Base-by-base conservation (phyloP, 1,140 invertebrate genomes). In the Rhyacophila brunnea region DNA sequence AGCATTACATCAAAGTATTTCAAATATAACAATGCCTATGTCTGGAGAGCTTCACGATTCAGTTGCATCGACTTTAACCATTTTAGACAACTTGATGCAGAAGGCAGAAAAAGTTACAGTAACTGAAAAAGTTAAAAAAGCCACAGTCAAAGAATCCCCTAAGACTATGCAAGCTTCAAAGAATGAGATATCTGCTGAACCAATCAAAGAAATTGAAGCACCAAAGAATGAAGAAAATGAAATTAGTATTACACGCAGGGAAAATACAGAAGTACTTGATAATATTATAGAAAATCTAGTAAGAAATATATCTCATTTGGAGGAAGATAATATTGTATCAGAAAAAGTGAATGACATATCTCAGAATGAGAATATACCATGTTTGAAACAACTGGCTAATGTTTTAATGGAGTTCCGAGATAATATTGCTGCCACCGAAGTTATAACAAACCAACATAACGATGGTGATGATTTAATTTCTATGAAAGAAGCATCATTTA, bases 401-500 rank as follows among this genome's bases (percentile, higher is more conserved):
- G 68, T 70, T 10, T 63, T 79, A 28, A 57, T 68, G 4, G 71
- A 79, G 54, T 58, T 80, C n/a, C 69, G 63, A 42, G 60, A 67
- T n/a, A 72, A 71, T 1, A 69, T 78, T 10, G 72, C 70, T 36
- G 59, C 56, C 28, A 18, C 47, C n/a, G 46, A 62, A 35, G 14
- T 47, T 35, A 28, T 18, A 11, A 42, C 53, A 28, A 11, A 20
- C 2, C 54, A 61, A 35, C n/a, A 51, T 14, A 14, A 32, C 7
- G 55, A 73, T 58, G 63, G 36, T n/a, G 55, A 73, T 58, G 63
- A 71, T 52, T 38, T 71, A 28, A 70, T 64, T 45, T 70, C 72
- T 6, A 64, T 83, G n/a, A 74, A 77, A 18, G 69, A 78, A 34
- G 48, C 68, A 19, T 68, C 73, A 6, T 52, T 70, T 35, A 49